Conservation (phyloP, 2,797 vertebrate species). For the Onychomys leucogaster region DNA sequence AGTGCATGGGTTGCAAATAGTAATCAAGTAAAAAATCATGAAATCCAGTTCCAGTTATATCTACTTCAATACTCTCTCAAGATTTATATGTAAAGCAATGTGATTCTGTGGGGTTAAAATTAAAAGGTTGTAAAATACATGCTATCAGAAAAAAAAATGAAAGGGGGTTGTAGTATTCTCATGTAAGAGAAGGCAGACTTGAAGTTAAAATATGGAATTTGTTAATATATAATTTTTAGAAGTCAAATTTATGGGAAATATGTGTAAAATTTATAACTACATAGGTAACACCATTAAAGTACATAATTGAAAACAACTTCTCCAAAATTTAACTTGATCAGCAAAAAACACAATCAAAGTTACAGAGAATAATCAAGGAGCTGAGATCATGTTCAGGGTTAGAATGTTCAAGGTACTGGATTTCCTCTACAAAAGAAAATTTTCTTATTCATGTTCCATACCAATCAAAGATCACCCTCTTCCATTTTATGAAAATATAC, state of each 20-base stretch:
- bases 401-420: not conserved
- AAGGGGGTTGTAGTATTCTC: not conserved
- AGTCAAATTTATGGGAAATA: not conserved
- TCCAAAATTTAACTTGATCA: not conserved
- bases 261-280: not conserved
- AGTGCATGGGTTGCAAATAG: not conserved
- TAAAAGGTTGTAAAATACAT: not conserved
- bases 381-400: not conserved
- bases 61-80: not conserved
- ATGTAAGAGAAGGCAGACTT: not conserved
- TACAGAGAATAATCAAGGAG: not conserved
- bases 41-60: not conserved
- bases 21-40: not conserved
- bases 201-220: not conserved
- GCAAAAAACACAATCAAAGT: not conserved
- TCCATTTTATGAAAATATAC: not conserved
- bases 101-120: not conserved
- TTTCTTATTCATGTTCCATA: no score
- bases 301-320: not conserved
- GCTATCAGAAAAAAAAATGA: not conserved
- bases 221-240: not conserved
- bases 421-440: not conserved
- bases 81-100: not conserved
- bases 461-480: no score
- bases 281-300: not conserved